Conservation (phyloP, 2,888 invertebrate genomes). For the Agapetus fuscipes region DNA sequence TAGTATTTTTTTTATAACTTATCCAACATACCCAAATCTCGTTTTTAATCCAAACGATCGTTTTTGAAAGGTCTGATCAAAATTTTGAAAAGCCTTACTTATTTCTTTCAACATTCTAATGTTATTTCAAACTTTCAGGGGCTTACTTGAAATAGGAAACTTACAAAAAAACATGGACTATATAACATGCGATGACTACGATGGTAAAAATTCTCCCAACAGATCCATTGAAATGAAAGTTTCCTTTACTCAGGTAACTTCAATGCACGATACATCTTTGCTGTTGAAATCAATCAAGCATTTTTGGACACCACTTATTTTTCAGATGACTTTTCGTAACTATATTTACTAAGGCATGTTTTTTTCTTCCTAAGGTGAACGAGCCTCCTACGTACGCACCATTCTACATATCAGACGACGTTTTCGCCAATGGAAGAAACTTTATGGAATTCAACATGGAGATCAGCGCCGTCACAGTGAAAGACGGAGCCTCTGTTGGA, state of each 20-base stretch:
- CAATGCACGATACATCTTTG: too few relatives aligned
- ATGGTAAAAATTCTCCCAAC: conserved; percentile 65
- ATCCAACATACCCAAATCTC: background rate
- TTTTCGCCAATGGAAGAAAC: conserved; percentile 59
- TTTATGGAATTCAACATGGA: conserved; percentile 68
- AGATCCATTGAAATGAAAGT: conserved; percentile 61
- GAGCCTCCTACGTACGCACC: conserved; percentile 64
- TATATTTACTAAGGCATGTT: too few relatives aligned
- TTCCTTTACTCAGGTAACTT: conserved; percentile 55
- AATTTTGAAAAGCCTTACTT: too few relatives aligned
- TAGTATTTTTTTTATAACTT: background rate
- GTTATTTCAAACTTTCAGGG: conserved; percentile 38
- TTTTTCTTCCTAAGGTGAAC: conserved; percentile 45
- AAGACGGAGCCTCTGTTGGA: conserved; percentile 63
- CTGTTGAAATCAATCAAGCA: too few relatives aligned
- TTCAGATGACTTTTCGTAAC: too few relatives aligned
- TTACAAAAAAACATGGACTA: conserved; percentile 67
- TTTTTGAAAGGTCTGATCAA: too few relatives aligned
- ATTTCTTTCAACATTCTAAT: too few relatives aligned
- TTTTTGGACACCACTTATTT: too few relatives aligned
- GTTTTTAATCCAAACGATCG: background rate
- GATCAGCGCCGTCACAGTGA: conserved; percentile 58
- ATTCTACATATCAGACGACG: conserved; percentile 50
- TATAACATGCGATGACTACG: conserved; percentile 69
- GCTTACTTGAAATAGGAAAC: conserved; percentile 58